phyloP scores from a whole-genome alignment of 2,888 invertebrate genomes.

The Corbicula japonica region DNA sequence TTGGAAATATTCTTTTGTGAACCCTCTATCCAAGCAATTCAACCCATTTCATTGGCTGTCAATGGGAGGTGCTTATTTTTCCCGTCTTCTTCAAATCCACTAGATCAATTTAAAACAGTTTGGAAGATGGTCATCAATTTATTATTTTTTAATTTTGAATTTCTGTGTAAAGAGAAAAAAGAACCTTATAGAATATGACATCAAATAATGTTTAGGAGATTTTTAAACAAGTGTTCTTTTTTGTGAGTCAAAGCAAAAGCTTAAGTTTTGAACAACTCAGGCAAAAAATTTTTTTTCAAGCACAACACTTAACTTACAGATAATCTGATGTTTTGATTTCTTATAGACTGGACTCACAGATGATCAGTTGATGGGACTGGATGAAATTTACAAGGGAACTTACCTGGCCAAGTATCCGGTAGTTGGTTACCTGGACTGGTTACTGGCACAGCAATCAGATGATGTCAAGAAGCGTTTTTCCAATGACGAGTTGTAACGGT shows the following conservation, averaged over 20 bases:
- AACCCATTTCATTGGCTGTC: not conserved
- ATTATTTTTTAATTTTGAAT: too few species aligned
- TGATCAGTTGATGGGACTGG: slow-evolving; percentile 78
- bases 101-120: not conserved
- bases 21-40: too few species aligned
- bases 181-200: not conserved
- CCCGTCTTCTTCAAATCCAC: not conserved
- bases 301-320: not conserved
- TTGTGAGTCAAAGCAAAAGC: not conserved
- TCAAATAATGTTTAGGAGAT: not conserved
- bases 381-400: slow-evolving; percentile 79
- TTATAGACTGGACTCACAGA: slow-evolving; percentile 81
- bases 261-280: not conserved
- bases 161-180: too few species aligned
- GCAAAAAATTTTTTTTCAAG: not conserved
- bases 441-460: slow-evolving; percentile 72
- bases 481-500: slow-evolving; percentile 53
- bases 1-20: too few species aligned
- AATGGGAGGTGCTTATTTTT: not conserved
- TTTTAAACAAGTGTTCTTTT: not conserved
- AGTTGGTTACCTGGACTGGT: slow-evolving; percentile 85
- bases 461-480: slow-evolving; percentile 68
- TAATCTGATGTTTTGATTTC: slow-evolving; percentile 15
- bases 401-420: slow-evolving; percentile 84
- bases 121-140: not conserved